A percentile compares a stretch with the other conserved stretches of the same genome.
phyloP scores from a whole-genome alignment of 2,797 vertebrate species.

The Labroides dimidiatus region DNA sequence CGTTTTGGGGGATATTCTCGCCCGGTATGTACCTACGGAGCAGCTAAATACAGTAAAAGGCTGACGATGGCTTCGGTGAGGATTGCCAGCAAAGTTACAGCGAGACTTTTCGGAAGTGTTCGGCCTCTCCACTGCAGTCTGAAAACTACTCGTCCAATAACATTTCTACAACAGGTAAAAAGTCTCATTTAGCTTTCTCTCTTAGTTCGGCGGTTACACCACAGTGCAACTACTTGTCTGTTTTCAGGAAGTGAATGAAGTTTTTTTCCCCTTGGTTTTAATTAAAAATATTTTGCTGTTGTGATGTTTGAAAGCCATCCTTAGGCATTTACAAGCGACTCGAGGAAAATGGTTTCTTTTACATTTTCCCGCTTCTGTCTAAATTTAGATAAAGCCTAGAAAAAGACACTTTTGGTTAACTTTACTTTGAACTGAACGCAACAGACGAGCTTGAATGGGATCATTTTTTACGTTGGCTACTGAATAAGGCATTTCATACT shows the following conservation, averaged over 20 bases:
- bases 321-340: neutral
- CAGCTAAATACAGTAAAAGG: slow-evolving; percentile 10
- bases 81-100: slow-evolving; percentile 71
- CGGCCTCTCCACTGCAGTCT: slow-evolving; percentile 29
- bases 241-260: neutral
- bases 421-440: neutral
- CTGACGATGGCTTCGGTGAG: slow-evolving; percentile 70
- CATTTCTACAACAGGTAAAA: slow-evolving; percentile 67
- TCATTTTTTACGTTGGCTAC: neutral
- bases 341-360: rapidly evolving
- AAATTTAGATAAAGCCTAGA: too few species aligned
- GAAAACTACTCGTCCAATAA: slow-evolving; percentile 5
- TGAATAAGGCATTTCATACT: neutral
- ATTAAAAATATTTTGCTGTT: slow-evolving; percentile 6
- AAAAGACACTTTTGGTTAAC: too few species aligned
- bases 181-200: rapidly evolving
- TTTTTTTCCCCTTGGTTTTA: slow-evolving; percentile 8
- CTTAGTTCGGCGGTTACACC: neutral
- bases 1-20: neutral
- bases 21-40: slow-evolving; percentile 46
- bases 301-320: neutral
- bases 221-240: rapidly evolving
- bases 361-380: too few species aligned
- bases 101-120: slow-evolving; percentile 71
- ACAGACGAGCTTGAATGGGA: neutral